Conservation (phyloP, 2,113 vertebrate species). For the Pachyramphus minor region DNA sequence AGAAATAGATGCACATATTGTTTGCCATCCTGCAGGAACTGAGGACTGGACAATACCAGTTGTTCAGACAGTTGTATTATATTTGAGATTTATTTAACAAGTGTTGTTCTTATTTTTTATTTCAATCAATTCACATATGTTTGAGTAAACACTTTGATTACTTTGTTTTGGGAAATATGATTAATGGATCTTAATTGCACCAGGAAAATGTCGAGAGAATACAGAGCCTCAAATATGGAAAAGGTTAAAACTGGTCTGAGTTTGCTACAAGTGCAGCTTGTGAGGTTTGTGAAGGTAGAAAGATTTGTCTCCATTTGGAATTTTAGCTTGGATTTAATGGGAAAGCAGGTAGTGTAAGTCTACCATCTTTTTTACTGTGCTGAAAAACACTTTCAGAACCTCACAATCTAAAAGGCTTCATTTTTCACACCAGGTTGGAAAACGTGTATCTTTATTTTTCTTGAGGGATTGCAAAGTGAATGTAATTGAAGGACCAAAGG, state of each 20-base stretch:
- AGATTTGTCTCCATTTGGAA: not conserved
- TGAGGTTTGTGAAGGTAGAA: not conserved
- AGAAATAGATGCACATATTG: slow-evolving; percentile 70
- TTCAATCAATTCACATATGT: slow-evolving; percentile 13
- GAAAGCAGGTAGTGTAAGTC: not conserved
- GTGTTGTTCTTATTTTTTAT: not conserved
- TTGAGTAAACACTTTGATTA: slow-evolving; percentile 8
- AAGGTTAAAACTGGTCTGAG: not conserved
- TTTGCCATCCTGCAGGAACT: slow-evolving; percentile 51
- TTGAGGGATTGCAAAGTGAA: not conserved
- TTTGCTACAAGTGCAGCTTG: not conserved
- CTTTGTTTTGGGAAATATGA: not conserved
- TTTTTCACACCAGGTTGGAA: not conserved
- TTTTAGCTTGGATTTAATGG: not conserved
- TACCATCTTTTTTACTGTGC: not conserved
- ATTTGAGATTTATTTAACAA: slow-evolving; percentile 10
- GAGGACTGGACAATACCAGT: slow-evolving; percentile 56
- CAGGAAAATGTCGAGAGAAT: not conserved
- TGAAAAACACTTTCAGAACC: not conserved
- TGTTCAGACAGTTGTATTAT: slow-evolving; percentile 40
- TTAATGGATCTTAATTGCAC: not conserved
- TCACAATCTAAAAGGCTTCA: not conserved
- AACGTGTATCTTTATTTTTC: not conserved
- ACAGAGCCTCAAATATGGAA: not conserved
- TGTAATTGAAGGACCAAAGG: not conserved